These are phyloP conservation scores for Odontocolon sp. DNA, from an alignment of 2,888 invertebrate species.

Conservation along the genomic window DNA sequence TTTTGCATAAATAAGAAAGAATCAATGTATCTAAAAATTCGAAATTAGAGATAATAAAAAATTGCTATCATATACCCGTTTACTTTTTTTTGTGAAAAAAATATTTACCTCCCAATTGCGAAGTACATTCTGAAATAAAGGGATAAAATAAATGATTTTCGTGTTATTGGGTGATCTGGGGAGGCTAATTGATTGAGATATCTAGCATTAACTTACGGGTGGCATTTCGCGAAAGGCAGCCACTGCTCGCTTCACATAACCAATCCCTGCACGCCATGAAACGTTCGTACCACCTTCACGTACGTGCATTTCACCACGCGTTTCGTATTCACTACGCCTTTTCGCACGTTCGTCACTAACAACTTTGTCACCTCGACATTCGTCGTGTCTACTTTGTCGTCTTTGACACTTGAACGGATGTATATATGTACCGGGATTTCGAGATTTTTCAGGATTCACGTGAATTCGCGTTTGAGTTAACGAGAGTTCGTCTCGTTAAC, in stretches of 20 bases:
- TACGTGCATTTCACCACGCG: constrained; percentile 65
- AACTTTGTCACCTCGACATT: not conserved
- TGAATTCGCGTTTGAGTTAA: not conserved
- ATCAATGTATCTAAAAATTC: no score
- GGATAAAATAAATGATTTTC: no score
- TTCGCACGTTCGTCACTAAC: constrained; percentile 22
- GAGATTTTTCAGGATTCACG: constrained; percentile 3
- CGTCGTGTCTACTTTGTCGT: not conserved
- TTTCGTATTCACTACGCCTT: constrained; percentile 25
- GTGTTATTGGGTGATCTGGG: not conserved
- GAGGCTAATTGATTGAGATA: not conserved
- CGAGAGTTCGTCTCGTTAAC: not conserved
- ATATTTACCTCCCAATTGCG: no score
- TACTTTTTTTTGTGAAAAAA: no score
- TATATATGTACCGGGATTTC: constrained; percentile 16
- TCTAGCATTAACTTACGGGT: constrained; percentile 59
- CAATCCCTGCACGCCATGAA: constrained; percentile 65
- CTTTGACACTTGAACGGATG: constrained; percentile 17
- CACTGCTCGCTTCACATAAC: constrained; percentile 55
- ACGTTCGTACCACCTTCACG: constrained; percentile 62
- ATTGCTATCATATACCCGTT: no score
- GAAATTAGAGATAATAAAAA: no score
- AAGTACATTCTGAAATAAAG: no score
- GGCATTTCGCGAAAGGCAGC: constrained; percentile 59
- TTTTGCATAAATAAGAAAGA: no score